Evolutionary conservation across 2,888 invertebrate genomes (phyloP).

Genomic region (Agrotis puta): DNA sequence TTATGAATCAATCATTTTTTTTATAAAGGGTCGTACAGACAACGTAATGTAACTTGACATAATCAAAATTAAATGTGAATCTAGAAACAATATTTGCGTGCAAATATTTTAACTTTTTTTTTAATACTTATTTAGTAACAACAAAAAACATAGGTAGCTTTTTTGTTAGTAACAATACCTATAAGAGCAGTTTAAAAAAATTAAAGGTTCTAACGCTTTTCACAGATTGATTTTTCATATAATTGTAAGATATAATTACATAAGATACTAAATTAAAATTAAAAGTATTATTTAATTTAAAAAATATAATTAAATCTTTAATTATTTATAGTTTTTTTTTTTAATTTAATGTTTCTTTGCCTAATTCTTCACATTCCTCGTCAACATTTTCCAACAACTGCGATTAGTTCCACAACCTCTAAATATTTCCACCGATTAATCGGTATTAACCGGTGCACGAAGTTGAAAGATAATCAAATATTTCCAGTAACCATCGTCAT

Average conservation of each 20-base stretch:
- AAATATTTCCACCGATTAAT: constrained; percentile 35
- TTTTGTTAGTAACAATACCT: constrained; percentile 8
- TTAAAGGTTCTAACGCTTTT: no score
- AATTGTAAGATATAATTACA: no score
- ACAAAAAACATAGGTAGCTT: neutral
- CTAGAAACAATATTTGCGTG: neutral
- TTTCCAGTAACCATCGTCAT: constrained; percentile 36
- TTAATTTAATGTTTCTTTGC: no score
- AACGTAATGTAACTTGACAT: no score
- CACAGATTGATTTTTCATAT: no score
- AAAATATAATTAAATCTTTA: no score
- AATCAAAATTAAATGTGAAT: neutral
- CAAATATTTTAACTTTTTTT: no score
- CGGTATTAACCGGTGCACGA: no score
- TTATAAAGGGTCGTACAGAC: constrained; percentile 16
- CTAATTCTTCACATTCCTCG: neutral
- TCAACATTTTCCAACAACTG: neutral
- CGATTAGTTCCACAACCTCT: constrained; percentile 6
- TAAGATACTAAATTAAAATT: no score
- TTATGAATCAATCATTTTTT: constrained; percentile 40
- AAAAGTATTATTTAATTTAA: no score
- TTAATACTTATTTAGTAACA: no score
- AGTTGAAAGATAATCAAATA: constrained; percentile 21
- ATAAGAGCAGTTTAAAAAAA: neutral
- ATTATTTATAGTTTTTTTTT: no score